These are phyloP conservation scores for Hypercompe scribonia DNA, from an alignment of 2,888 invertebrate species.

Conservation along the genomic window DNA sequence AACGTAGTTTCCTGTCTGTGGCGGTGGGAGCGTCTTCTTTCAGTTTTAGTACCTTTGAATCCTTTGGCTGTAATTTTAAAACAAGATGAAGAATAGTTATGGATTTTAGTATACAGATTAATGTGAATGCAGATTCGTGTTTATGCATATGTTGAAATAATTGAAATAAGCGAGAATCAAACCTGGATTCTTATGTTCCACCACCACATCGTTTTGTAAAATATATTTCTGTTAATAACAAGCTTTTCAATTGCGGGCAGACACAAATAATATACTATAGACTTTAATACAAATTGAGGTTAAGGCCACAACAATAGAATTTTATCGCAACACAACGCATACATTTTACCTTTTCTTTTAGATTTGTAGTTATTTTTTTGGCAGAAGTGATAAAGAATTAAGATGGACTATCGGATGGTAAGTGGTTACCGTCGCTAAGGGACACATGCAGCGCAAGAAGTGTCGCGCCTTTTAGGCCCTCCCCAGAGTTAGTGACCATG, in stretches of 20 bases:
- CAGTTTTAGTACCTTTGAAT: constrained; percentile 72
- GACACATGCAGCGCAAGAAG: too few species aligned
- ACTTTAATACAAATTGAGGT: too few species aligned
- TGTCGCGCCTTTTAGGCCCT: too few species aligned
- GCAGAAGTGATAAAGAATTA: too few species aligned
- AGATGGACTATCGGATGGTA: too few species aligned
- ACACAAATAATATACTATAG: too few species aligned
- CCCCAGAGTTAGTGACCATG: too few species aligned
- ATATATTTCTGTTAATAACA: neutral
- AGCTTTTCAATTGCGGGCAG: neutral
- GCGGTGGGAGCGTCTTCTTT: constrained; percentile 64
- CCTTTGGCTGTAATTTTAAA: constrained; percentile 70
- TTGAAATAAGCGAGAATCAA: neutral
- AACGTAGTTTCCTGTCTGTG: constrained; percentile 59
- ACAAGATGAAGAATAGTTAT: neutral
- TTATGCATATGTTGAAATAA: too few species aligned
- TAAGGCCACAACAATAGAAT: neutral
- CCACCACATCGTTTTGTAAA: neutral
- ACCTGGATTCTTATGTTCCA: neutral
- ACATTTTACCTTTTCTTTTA: too few species aligned
- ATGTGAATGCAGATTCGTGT: neutral
- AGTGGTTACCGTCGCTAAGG: too few species aligned
- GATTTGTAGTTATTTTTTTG: too few species aligned
- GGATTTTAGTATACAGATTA: neutral
- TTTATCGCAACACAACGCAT: neutral